Conservation (phyloP, 2,888 invertebrate genomes). For the Caenorhabditis angaria region DNA sequence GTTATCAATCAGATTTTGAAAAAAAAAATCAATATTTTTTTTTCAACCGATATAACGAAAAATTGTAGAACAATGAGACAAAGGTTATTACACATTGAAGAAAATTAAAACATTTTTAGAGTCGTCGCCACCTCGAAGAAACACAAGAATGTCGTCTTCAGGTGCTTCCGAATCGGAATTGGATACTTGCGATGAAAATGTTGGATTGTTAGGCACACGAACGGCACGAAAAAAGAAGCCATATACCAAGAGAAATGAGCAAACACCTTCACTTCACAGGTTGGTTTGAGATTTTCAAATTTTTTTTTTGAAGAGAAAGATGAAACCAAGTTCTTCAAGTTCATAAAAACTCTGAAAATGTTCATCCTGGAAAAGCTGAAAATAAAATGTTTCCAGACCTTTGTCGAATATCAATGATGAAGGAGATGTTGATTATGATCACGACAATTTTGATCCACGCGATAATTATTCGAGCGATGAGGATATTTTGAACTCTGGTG, state of each 20-base stretch:
- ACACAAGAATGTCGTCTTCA: conserved; percentile 37
- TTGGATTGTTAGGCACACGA: conserved; percentile 32
- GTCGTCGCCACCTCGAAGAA: conserved; percentile 37
- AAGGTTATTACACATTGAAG: neutral
- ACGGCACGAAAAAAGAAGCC: neutral
- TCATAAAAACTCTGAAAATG: no score
- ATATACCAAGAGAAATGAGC: conserved; percentile 18
- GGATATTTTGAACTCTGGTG: conserved; percentile 44
- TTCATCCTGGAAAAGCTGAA: no score
- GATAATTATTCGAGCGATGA: conserved; percentile 57
- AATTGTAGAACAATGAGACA: neutral
- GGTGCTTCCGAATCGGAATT: conserved; percentile 47
- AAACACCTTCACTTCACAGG: conserved; percentile 39
- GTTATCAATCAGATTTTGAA: neutral
- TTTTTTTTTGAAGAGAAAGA: neutral
- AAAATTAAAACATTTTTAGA: conserved; percentile 18
- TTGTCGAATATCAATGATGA: conserved; percentile 36
- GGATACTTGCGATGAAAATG: conserved; percentile 48
- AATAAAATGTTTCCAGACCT: conserved; percentile 32
- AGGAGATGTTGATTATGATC: conserved; percentile 38
- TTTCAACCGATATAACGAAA: neutral
- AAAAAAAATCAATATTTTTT: neutral
- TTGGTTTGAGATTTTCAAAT: neutral
- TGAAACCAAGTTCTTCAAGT: no score
- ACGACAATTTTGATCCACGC: conserved; percentile 32